Base-by-base conservation (phyloP, 2,888 invertebrate genomes). In the Plagiodera versicolora region DNA sequence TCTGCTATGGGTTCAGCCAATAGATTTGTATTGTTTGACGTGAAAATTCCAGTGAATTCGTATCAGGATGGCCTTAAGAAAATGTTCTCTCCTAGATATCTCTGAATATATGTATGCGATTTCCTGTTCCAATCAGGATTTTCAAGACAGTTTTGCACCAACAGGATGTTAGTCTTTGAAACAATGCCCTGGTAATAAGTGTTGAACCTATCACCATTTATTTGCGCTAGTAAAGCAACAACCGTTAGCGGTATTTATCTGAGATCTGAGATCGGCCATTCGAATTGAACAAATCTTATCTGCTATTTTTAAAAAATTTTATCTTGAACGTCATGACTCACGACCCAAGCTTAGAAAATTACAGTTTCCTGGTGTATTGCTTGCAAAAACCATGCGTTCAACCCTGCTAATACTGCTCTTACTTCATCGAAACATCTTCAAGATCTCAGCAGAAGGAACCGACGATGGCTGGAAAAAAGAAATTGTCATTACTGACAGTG, bases 401-500 rank as follows among this genome's bases (percentile, higher is more conserved):
- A 5, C 16, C 11, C 10, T 9, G 24, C 20, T 53, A 5, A 14
- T 50, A n/a, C 28, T 60, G 30, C 24, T 64, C 30, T 19, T 63
- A 2, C 39, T 58, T 11, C 30, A 39, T 11, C 53, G 44, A 48
- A 56, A 30, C 19, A n/a, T 5, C 24, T 6, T 49, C 5, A 3
- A 6, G 0, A 45, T 17, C n/a, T 19, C 52, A 16, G 46, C 58
- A 32, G 19, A 45, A 9, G 24, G 6, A 3, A 6, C 24, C 24
- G 24, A 24, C 24, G 58, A 53, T 17, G 52, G 39, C 8, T 69
- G 69, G 52, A 51, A 46, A 11, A 58, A 59, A 20, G 62, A 45
- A 24, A 58, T 70, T 8, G 71, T 70, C 58, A 68, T 71, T 18
- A 66, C 64, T 6, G 65, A 70, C 45, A 69, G 71, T 1, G 35